These are phyloP conservation scores for Glandiceps talaboti DNA, from an alignment of 53 echinoderm and acorn worm species.

Conservation along the genomic window DNA sequence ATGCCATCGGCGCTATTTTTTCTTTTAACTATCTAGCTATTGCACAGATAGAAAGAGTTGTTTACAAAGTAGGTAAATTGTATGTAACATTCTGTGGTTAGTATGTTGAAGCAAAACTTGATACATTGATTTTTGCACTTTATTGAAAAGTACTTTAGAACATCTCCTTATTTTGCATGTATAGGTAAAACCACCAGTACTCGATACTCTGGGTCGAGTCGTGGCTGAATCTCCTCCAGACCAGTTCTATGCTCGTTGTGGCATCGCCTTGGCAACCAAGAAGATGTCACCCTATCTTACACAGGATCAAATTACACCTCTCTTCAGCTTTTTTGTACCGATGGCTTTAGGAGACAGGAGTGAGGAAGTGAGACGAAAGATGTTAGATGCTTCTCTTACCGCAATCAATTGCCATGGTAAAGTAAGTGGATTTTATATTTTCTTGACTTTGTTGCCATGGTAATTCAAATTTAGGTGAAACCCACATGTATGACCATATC, in stretches of 20 bases:
- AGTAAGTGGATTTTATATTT: slow-evolving; percentile 25
- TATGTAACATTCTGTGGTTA: too few relatives aligned
- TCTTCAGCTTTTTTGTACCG: slow-evolving; percentile 84
- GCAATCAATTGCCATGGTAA: slow-evolving; percentile 82
- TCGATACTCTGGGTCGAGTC: slow-evolving; percentile 75
- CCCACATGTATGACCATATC: too few relatives aligned
- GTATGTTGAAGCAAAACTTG: too few relatives aligned
- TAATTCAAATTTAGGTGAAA: too few relatives aligned
- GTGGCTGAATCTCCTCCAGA: slow-evolving; percentile 74
- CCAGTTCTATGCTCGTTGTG: slow-evolving; percentile 59
- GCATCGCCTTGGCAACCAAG: slow-evolving; percentile 56
- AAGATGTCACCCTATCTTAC: slow-evolving; percentile 68
- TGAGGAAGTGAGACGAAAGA: slow-evolving; percentile 57
- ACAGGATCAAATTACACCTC: slow-evolving; percentile 41
- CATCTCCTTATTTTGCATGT: too few relatives aligned
- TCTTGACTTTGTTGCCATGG: too few relatives aligned
- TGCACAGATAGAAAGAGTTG: too few relatives aligned
- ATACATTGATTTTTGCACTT: too few relatives aligned
- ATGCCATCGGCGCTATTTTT: too few relatives aligned
- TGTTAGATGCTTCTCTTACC: slow-evolving; percentile 70
- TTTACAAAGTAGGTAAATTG: too few relatives aligned
- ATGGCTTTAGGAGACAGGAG: slow-evolving; percentile 67
- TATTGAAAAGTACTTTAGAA: too few relatives aligned
- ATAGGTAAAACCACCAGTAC: slow-evolving; percentile 78
- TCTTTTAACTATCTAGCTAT: too few relatives aligned